Evolutionary conservation across 2,113 vertebrate genomes (phyloP).

Genomic region (Myrmophylax atrothorax): DNA sequence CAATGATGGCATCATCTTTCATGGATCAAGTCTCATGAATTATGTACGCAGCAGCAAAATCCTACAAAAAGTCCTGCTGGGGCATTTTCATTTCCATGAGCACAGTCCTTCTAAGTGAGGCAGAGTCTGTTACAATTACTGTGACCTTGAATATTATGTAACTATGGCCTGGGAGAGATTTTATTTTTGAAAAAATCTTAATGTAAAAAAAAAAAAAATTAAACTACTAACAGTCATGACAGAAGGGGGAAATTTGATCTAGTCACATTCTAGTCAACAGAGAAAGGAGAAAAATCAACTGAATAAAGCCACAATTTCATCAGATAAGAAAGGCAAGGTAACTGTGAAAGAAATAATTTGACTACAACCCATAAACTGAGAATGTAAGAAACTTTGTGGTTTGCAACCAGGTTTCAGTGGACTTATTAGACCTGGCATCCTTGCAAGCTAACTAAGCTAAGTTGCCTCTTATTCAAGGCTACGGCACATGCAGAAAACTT

Average conservation of each 20-base stretch:
- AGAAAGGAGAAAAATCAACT: not conserved
- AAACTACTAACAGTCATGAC: slow-evolving; percentile 25
- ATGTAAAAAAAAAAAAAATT: not conserved
- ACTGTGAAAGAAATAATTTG: not conserved
- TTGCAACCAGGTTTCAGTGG: not conserved
- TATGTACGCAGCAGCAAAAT: not conserved
- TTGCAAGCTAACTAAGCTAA: not conserved
- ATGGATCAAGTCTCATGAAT: not conserved
- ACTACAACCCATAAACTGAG: not conserved
- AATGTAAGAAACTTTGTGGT: not conserved
- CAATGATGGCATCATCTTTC: not conserved
- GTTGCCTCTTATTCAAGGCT: not conserved
- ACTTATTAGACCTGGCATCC: not conserved
- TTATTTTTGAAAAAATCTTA: not conserved
- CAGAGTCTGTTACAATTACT: not conserved
- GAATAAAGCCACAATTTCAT: not conserved
- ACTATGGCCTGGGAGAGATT: slow-evolving; percentile 9
- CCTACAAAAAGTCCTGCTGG: not conserved
- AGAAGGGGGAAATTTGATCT: slow-evolving; percentile 41
- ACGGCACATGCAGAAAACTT: not conserved
- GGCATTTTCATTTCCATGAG: not conserved
- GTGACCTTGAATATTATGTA: slow-evolving; percentile 35
- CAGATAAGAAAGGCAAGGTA: slow-evolving; percentile 22
- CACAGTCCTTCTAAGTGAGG: not conserved
- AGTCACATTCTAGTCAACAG: not conserved